Evolutionary conservation across 2,113 vertebrate genomes (phyloP).

Genomic region (Nipponia nippon): DNA sequence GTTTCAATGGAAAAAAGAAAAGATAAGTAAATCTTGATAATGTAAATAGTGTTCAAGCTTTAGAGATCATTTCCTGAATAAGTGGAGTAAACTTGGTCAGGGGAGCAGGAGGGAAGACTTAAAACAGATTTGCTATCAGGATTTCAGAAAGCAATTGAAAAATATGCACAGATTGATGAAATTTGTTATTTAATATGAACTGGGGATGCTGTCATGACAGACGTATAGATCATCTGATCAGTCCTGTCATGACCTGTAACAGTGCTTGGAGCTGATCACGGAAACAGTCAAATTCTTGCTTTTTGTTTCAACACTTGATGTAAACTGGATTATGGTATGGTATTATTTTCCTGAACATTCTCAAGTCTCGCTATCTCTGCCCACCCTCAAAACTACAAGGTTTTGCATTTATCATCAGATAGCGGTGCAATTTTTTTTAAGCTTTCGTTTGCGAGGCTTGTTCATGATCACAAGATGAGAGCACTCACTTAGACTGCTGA

Average conservation of each 20-base stretch:
- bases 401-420: not conserved
- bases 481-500: not conserved
- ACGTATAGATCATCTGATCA: not conserved
- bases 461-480: not conserved
- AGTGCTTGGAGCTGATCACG: not conserved
- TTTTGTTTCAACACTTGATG: not conserved
- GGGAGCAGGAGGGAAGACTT: not conserved
- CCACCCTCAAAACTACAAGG: not conserved
- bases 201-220: not conserved
- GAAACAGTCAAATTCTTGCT: not conserved
- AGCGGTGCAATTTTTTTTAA: not conserved
- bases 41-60: slow-evolving; percentile 49
- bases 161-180: not conserved
- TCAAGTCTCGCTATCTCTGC: not conserved
- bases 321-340: not conserved
- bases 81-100: not conserved
- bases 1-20: slow-evolving; percentile 60
- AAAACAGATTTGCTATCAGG: not conserved
- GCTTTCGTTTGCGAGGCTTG: not conserved
- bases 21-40: slow-evolving; percentile 68
- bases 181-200: not conserved
- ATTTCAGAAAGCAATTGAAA: not conserved
- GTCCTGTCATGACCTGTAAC: not conserved
- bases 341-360: not conserved
- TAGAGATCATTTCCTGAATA: slow-evolving; percentile 43